Percentiles rank a stretch among this genome's conserved stretches.
Conservation (phyloP, 2,797 vertebrate species). For the Myioborus miniatus region DNA sequence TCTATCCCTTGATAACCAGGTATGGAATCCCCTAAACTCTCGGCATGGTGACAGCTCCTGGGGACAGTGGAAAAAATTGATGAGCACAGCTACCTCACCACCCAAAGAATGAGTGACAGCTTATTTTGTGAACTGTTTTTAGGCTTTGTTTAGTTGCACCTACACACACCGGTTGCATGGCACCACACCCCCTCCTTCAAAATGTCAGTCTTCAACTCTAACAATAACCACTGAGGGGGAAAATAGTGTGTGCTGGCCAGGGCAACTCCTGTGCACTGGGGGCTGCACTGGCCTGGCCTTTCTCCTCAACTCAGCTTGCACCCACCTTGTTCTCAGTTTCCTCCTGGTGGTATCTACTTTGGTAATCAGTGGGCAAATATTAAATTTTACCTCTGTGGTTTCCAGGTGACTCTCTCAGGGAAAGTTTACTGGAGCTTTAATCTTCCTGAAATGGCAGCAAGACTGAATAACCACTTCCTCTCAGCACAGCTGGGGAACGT, state of each 20-base stretch:
- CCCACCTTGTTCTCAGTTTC: background rate
- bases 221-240: background rate
- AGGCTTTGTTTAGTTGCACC: constrained; percentile 26
- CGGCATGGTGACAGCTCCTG: background rate
- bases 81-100: background rate
- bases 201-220: constrained; percentile 27
- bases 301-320: background rate
- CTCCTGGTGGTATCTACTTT: background rate
- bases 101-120: background rate
- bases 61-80: constrained; percentile 40
- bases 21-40: constrained; percentile 50
- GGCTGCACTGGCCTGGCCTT: background rate
- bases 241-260: background rate
- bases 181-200: background rate
- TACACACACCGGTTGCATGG: background rate
- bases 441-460: constrained; percentile 53
- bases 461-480: constrained; percentile 51
- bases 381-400: constrained; percentile 31
- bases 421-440: constrained; percentile 58
- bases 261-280: background rate
- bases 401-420: constrained; percentile 60
- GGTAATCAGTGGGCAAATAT: background rate
- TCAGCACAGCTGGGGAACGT: constrained; percentile 42
- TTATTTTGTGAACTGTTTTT: background rate
- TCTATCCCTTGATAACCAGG: constrained; percentile 33